These are phyloP conservation scores for Agapetus fuscipes DNA, from an alignment of 2,888 invertebrate genomes.

Conservation along the genomic window DNA sequence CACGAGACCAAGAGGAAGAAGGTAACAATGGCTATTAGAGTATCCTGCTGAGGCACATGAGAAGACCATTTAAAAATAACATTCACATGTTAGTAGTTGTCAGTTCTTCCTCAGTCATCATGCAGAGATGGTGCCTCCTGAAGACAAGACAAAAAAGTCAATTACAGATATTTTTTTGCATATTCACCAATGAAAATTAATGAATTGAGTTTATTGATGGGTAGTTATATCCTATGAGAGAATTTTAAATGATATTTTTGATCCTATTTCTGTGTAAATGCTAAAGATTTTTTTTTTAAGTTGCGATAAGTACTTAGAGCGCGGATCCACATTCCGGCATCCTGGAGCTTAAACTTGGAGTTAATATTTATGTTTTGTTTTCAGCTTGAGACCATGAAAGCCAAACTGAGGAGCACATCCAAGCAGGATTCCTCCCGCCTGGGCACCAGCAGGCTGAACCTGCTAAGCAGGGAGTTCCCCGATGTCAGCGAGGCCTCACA, in stretches of 20 bases:
- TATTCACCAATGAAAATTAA: too few species aligned
- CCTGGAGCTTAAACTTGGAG: not conserved
- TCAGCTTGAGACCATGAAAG: conserved; percentile 9
- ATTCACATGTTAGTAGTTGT: not conserved
- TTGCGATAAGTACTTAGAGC: too few species aligned
- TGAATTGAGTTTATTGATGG: too few species aligned
- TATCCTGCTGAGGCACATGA: conserved; percentile 68
- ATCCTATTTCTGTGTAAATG: not conserved
- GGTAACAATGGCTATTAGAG: conserved; percentile 30
- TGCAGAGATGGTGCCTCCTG: too few species aligned
- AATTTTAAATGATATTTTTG: too few species aligned
- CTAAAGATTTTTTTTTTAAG: not conserved
- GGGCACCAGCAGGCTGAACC: too few species aligned
- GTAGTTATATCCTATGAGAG: too few species aligned
- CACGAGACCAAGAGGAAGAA: conserved; percentile 49
- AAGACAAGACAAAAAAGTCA: not conserved
- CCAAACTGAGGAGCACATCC: conserved; percentile 4
- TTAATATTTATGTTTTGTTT: not conserved
- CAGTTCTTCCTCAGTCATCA: not conserved
- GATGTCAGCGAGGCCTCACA: conserved; percentile 2
- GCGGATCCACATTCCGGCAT: too few species aligned
- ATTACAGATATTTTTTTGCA: not conserved
- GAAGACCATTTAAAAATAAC: too few species aligned
- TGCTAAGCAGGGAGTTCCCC: too few species aligned
- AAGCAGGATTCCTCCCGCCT: too few species aligned